These are phyloP conservation scores for Lasiommata megera DNA, from an alignment of 2,888 invertebrate genomes.

Conservation along the genomic window DNA sequence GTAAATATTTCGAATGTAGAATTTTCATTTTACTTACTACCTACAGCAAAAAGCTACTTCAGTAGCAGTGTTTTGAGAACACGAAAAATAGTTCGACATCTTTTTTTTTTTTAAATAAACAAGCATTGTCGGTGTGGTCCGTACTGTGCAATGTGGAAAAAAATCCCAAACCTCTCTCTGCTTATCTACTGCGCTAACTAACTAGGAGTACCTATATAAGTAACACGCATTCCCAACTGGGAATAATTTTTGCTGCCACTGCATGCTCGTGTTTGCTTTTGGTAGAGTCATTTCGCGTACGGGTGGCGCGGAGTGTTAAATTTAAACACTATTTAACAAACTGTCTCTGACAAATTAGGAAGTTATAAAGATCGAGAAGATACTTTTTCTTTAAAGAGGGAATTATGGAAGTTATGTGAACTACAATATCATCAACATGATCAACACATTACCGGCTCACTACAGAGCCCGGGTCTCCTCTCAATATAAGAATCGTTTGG, in stretches of 20 bases:
- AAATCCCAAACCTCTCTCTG: constrained; percentile 33
- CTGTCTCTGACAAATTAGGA: background rate
- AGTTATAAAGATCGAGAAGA: background rate
- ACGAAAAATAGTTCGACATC: constrained; percentile 38
- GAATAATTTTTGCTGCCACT: constrained; percentile 20
- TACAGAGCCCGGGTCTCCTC: too few relatives aligned
- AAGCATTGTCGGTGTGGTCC: constrained; percentile 42
- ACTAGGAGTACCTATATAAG: constrained; percentile 17
- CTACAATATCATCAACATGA: too few relatives aligned
- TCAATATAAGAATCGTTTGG: too few relatives aligned
- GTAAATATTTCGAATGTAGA: constrained; percentile 1
- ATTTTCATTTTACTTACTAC: background rate
- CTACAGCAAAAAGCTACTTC: background rate
- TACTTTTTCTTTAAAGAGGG: too few relatives aligned
- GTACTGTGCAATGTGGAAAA: constrained; percentile 51
- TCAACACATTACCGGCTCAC: too few relatives aligned
- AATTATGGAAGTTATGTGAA: too few relatives aligned
- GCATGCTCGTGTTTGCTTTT: constrained; percentile 14
- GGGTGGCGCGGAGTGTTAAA: background rate
- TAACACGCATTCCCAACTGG: constrained; percentile 19
- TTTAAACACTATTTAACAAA: constrained; percentile 1
- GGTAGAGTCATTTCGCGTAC: constrained; percentile 12
- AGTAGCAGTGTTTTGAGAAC: background rate
- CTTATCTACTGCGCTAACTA: constrained; percentile 18
- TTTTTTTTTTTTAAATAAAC: constrained; percentile 48